These are phyloP conservation scores for Synergus umbraculus DNA, from an alignment of 2,888 invertebrate genomes.

Conservation along the genomic window DNA sequence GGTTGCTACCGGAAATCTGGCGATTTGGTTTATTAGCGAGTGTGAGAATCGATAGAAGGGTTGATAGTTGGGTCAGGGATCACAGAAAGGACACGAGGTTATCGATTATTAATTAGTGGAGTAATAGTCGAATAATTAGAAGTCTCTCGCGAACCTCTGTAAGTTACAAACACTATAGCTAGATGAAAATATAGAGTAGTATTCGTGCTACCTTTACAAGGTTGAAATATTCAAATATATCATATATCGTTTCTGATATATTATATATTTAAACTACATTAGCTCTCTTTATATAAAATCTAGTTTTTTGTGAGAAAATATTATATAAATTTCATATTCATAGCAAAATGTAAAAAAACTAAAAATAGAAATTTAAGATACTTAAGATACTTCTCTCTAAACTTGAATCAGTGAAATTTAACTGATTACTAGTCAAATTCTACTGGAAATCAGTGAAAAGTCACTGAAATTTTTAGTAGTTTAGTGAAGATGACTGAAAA, in stretches of 20 bases:
- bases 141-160: slow-evolving; percentile 46
- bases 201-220: not conserved
- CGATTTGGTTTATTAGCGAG: slow-evolving; percentile 57
- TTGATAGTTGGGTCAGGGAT: slow-evolving; percentile 29
- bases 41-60: slow-evolving; percentile 13
- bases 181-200: not conserved
- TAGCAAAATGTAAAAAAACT: too few relatives aligned
- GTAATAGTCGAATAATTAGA: slow-evolving; percentile 68
- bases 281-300: not conserved
- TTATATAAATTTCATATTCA: not conserved
- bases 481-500: too few relatives aligned
- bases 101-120: slow-evolving; percentile 70
- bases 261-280: not conserved
- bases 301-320: not conserved
- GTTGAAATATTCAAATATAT: too few relatives aligned
- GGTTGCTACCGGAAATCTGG: slow-evolving; percentile 48
- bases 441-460: too few relatives aligned
- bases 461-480: too few relatives aligned
- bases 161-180: not conserved
- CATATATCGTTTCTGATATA: not conserved
- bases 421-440: too few relatives aligned
- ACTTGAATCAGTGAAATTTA: too few relatives aligned
- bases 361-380: too few relatives aligned
- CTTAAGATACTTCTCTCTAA: too few relatives aligned
- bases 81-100: slow-evolving; percentile 57